phyloP scores from a whole-genome alignment of 2,113 vertebrate genomes.

The Apaloderma vittatum region DNA sequence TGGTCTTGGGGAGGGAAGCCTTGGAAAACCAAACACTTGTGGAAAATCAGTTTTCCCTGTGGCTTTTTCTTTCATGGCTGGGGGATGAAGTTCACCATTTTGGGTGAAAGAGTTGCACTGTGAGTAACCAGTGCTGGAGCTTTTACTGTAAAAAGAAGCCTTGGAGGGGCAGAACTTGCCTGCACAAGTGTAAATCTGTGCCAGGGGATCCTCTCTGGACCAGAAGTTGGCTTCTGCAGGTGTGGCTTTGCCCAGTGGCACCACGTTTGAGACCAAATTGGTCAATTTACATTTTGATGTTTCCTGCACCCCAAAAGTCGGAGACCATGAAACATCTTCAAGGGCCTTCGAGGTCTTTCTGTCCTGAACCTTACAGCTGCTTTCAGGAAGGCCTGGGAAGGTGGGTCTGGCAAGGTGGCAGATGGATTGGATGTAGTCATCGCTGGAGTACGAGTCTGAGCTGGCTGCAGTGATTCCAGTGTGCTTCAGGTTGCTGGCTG shows the following conservation, averaged over 20 bases:
- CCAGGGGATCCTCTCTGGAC: slow-evolving; percentile 77
- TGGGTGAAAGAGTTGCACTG: neutral
- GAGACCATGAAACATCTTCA: slow-evolving; percentile 4
- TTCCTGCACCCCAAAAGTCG: neutral
- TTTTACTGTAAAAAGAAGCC: neutral
- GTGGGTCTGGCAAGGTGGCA: slow-evolving; percentile 88
- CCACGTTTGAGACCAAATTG: neutral
- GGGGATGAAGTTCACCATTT: neutral
- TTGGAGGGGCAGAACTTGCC: slow-evolving; percentile 26
- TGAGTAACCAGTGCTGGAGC: neutral
- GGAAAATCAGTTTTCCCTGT: neutral
- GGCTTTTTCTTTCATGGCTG: neutral
- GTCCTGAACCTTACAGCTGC: neutral
- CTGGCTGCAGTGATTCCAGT: neutral
- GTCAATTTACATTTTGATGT: neutral
- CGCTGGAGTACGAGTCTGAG: slow-evolving; percentile 59
- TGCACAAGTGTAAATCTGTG: slow-evolving; percentile 78
- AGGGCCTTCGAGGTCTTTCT: slow-evolving; percentile 9
- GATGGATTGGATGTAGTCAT: slow-evolving; percentile 89
- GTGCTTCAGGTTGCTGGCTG: slow-evolving; percentile 45
- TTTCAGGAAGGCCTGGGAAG: slow-evolving; percentile 69
- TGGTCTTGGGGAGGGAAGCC: slow-evolving; percentile 67
- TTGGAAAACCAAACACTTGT: slow-evolving; percentile 67
- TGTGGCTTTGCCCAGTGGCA: neutral
- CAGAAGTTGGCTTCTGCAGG: neutral